A percentile compares a stretch with the other conserved stretches of the same genome.
phyloP scores from a whole-genome alignment of 2,888 invertebrate genomes.

The Microctonus hyperodae region DNA sequence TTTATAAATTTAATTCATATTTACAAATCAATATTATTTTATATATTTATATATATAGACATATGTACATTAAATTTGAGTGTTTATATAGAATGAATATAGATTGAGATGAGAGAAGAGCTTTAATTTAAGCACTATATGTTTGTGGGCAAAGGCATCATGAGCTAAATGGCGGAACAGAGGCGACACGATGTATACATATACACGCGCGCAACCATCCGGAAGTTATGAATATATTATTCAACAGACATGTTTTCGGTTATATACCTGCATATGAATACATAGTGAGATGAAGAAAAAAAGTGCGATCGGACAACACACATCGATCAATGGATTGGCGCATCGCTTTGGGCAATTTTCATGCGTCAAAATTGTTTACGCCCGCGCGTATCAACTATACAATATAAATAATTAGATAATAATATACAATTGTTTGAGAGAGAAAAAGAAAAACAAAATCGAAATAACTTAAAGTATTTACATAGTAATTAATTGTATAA shows the following conservation, averaged over 20 bases:
- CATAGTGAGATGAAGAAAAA: constrained; percentile 18
- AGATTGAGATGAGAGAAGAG: not conserved
- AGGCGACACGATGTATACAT: constrained; percentile 43
- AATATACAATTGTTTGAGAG: not conserved
- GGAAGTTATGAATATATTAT: constrained; percentile 63
- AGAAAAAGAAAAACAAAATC: not conserved
- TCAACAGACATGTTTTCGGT: constrained; percentile 58
- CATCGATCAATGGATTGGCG: constrained; percentile 59
- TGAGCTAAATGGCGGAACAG: constrained; percentile 37
- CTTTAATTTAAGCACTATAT: not conserved
- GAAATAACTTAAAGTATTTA: no score
- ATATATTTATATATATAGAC: no score
- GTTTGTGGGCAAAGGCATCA: constrained; percentile 17
- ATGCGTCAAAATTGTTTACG: constrained; percentile 60
- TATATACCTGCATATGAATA: not conserved
- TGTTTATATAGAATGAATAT: not conserved
- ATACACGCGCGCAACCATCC: constrained; percentile 56
- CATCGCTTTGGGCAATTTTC: constrained; percentile 63
- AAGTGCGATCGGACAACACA: constrained; percentile 59
- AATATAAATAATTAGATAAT: no score
- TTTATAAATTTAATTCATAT: no score
- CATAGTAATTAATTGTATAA: no score
- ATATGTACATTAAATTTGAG: no score
- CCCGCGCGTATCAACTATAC: not conserved
- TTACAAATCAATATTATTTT: no score